Percentiles rank a stretch among this genome's conserved stretches.
These are phyloP conservation scores for Podarcis cretensis DNA, from an alignment of 2,113 vertebrate species.

Conservation along the genomic window DNA sequence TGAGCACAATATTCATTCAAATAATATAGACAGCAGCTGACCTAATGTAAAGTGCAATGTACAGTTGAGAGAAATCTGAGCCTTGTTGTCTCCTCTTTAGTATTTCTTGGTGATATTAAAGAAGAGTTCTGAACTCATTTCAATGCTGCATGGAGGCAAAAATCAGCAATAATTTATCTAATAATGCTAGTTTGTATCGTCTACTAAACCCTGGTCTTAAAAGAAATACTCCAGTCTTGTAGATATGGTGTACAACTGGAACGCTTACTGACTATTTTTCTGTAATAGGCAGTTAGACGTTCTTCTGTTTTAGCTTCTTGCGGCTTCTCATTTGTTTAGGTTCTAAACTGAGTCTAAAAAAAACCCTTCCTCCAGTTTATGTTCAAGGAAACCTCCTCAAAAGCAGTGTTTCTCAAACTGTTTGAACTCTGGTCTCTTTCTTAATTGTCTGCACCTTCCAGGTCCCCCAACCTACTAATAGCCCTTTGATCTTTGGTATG, in stretches of 20 bases:
- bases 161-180: slow-evolving; percentile 79
- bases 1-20: slow-evolving; percentile 74
- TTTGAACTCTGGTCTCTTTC: not conserved
- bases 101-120: slow-evolving; percentile 80
- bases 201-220: slow-evolving; percentile 55
- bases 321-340: slow-evolving; percentile 47
- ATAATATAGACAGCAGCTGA: slow-evolving; percentile 69
- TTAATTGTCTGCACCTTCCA: not conserved
- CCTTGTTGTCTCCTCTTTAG: slow-evolving; percentile 78
- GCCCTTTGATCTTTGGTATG: not conserved
- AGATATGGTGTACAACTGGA: slow-evolving; percentile 62
- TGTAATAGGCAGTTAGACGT: slow-evolving; percentile 61
- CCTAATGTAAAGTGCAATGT: slow-evolving; percentile 91
- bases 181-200: slow-evolving; percentile 56
- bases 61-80: slow-evolving; percentile 81
- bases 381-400: not conserved
- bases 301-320: slow-evolving; percentile 59
- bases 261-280: slow-evolving; percentile 62
- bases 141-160: slow-evolving; percentile 81
- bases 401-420: not conserved
- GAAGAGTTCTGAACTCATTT: slow-evolving; percentile 77
- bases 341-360: slow-evolving; percentile 10
- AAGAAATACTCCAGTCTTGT: slow-evolving; percentile 72
- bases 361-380: not conserved
- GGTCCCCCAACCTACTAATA: not conserved